phyloP scores from a whole-genome alignment of 53 echinoderm and acorn worm species.

The Arbacia lixula region DNA sequence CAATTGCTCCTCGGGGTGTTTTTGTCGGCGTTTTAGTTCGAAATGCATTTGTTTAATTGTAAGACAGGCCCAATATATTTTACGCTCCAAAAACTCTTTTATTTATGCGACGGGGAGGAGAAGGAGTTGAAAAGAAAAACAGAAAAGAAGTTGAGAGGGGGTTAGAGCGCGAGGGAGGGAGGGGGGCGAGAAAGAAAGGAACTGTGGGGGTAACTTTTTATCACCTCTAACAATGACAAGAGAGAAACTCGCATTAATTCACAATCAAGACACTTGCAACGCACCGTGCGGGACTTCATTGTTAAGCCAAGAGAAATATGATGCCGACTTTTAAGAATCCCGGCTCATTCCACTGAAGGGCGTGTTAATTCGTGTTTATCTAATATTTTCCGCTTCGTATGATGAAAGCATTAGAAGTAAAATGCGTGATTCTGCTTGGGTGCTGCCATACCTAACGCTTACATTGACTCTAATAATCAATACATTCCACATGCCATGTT shows the following conservation, averaged over 20 bases:
- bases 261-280: slow-evolving; percentile 27
- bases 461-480: no score
- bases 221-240: no score
- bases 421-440: slow-evolving; percentile 6
- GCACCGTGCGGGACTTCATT: not conserved
- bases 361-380: slow-evolving; percentile 43
- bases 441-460: no score
- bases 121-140: not conserved
- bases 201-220: slow-evolving; percentile 11
- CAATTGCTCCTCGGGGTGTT: slow-evolving; percentile 37
- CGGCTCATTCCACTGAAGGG: slow-evolving; percentile 12
- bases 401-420: slow-evolving; percentile 12
- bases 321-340: slow-evolving; percentile 36
- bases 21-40: slow-evolving; percentile 55
- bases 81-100: slow-evolving; percentile 50
- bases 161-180: no score
- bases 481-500: no score
- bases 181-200: slow-evolving; percentile 4
- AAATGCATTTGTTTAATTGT: slow-evolving; percentile 63
- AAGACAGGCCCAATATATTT: slow-evolving; percentile 38
- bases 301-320: slow-evolving; percentile 38
- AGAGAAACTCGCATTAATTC: slow-evolving; percentile 47
- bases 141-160: no score
- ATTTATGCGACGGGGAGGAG: not conserved
- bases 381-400: slow-evolving; percentile 36